Evolutionary conservation across 1,140 invertebrate genomes (phyloP), one percentile per base, ranked within the genome.

Genomic region (Pseudachorutes palmiensis): DNA sequence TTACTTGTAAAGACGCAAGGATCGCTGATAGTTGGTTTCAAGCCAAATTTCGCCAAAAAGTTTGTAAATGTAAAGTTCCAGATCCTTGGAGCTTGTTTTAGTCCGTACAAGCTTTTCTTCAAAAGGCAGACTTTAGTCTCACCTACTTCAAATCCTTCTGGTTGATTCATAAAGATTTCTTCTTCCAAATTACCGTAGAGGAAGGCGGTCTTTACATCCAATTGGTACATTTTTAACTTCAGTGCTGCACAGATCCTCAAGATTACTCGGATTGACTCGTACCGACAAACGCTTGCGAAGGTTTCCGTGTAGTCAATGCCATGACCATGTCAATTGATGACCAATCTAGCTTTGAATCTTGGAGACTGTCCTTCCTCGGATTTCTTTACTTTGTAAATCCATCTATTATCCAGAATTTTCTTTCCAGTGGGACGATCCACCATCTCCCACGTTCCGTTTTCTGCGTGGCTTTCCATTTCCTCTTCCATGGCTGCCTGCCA

Each of bases 241-340:
- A 65, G 26, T 28, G 60, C 31, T 19, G 75, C 75, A n/a, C 75
- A 72, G 33, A 75, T 49, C 29, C 70, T 65, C 0, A 77, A 63
- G 0, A 76, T 2, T 1, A 72, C 32, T 19, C 73, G 48, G 5
- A 76, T 45, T 24, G 74, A 67, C 32, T 74, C 72, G 58, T 75
- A 70, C 30, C 77, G 64, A 19, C 74, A 72, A 1, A 79, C 78
- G 26, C 79, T 76, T 57, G 76, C 72, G 71, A 78, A 81, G 24
- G 75, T 81, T 69, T 81, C 77, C 33, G 72, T 24, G 62, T 77
- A 80, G 60, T 80, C 78, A 2, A 78, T 67, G 29, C 78, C 79
- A 51, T 74, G 57, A 5, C 65, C 69, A 65, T 81, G 79, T 1
- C 29, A 65, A 67, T 75, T 79, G 0, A 76, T 76, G 22, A 79